phyloP scores from a whole-genome alignment of 2,113 vertebrate genomes.

The Podocnemis expansa region DNA sequence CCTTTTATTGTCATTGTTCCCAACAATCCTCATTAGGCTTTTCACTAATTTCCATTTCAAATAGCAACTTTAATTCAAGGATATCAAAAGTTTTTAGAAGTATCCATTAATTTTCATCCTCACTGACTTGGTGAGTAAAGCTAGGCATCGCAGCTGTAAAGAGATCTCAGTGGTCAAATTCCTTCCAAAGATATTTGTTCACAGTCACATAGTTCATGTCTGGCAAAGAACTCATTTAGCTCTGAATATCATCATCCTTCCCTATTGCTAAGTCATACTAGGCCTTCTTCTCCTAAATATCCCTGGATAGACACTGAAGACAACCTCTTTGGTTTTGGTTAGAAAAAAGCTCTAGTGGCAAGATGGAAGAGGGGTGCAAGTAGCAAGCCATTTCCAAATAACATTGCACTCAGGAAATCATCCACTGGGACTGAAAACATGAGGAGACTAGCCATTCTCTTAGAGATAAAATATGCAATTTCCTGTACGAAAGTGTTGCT shows the following conservation, averaged over 20 bases:
- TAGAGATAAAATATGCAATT: background rate
- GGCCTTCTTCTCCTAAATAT: background rate
- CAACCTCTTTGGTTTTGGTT: background rate
- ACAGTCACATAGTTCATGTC: accelerated
- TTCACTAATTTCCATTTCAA: background rate
- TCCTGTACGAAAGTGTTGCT: slow-evolving; percentile 52
- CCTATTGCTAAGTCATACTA: background rate
- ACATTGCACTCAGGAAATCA: background rate
- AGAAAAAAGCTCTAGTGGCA: background rate
- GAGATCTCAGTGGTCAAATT: background rate
- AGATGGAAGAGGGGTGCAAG: background rate
- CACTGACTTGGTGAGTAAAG: background rate
- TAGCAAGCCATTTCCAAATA: slow-evolving; percentile 1
- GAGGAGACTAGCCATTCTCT: background rate
- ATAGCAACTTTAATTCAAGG: background rate
- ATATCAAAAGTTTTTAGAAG: accelerated
- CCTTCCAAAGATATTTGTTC: background rate
- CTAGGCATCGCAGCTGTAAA: background rate
- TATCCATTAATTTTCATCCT: accelerated
- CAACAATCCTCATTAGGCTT: background rate
- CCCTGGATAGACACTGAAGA: background rate
- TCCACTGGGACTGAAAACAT: background rate
- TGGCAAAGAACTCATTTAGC: background rate
- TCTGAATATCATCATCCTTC: background rate
- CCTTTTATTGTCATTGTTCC: background rate